phyloP scores from a whole-genome alignment of 2,797 vertebrate genomes.

The Telmatherina bonti region DNA sequence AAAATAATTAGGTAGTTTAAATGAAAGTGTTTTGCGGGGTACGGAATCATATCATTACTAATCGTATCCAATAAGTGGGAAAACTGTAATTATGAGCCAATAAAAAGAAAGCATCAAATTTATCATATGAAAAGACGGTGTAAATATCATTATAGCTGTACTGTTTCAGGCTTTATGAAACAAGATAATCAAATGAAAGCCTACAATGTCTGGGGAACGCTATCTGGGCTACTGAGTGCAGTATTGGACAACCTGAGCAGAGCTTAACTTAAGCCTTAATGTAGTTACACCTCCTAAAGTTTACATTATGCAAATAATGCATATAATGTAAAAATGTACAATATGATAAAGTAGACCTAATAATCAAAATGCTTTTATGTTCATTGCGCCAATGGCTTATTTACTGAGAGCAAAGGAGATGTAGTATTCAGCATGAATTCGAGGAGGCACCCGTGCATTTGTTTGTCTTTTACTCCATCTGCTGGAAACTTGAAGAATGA shows the following conservation, averaged over 20 bases:
- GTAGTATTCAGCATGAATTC: neutral
- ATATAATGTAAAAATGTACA: too few relatives aligned
- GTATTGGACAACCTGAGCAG: neutral
- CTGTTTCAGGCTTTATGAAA: neutral
- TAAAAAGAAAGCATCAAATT: neutral
- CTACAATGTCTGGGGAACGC: neutral
- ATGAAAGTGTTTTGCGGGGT: neutral
- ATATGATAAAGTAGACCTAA: neutral
- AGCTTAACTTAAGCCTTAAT: neutral
- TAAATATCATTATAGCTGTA: neutral
- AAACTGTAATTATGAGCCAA: neutral
- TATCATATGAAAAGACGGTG: neutral
- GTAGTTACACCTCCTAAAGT: neutral
- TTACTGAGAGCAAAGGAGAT: neutral
- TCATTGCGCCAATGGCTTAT: neutral
- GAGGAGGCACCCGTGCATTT: conserved; percentile 32
- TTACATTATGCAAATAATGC: neutral
- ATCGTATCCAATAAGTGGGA: neutral
- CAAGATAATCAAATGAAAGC: neutral
- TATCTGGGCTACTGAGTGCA: neutral
- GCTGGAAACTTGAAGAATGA: conserved; percentile 33
- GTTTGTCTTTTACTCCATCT: conserved; percentile 69
- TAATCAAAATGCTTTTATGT: neutral
- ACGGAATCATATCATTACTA: neutral
- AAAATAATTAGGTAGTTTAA: neutral